Evolutionary conservation across 2,888 invertebrate genomes (phyloP), one percentile per base, ranked within the genome.

Genomic region (Microdon myrmicae): DNA sequence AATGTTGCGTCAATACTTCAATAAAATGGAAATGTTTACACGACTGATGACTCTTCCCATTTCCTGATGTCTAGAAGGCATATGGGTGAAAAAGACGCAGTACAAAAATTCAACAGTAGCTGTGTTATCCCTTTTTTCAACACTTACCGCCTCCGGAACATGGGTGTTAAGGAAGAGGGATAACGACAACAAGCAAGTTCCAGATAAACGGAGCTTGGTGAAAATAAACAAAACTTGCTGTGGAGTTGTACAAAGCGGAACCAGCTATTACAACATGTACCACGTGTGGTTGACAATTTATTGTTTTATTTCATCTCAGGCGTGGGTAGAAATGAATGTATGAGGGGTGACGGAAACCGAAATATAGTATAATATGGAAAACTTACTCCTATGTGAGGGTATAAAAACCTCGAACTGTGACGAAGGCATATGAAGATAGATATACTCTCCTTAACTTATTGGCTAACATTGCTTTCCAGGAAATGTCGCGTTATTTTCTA

Each of bases 221-320:
- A 45, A 51, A 56, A 58, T 47, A 45, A 41, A 41, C 56, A 51
- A 28, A 51, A 56, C 56, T 47, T 51, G 23, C 26, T 56, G 64
- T 56, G 37, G 47, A 43, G 44, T 56, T 23, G 34, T n/a, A n/a
- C n/a, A n/a, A n/a, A 25, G 17, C 37, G 39, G 49, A 43, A 58
- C 51, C 56, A 34, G 56, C 37, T 45, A 39, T 25, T 45, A 41
- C 43, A 37, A 54, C 47, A 47, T 51, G 34, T 45, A 19, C 44
- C 51, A 59, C 58, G 51, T 59, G 58, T 59, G 44, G 51, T 45
- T 59, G 58, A 34, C 51, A 59, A 59, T 45, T 59, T 59, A 51
- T 59, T 51, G 51, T 58, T 47, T 45, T 29, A 47, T 55, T 45
- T 16, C 13, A 19, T 23, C 31, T 34, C n/a, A n/a, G n/a, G n/a